Base-by-base conservation (phyloP, 2,888 invertebrate species). In the Phoenoteleia sp. region DNA sequence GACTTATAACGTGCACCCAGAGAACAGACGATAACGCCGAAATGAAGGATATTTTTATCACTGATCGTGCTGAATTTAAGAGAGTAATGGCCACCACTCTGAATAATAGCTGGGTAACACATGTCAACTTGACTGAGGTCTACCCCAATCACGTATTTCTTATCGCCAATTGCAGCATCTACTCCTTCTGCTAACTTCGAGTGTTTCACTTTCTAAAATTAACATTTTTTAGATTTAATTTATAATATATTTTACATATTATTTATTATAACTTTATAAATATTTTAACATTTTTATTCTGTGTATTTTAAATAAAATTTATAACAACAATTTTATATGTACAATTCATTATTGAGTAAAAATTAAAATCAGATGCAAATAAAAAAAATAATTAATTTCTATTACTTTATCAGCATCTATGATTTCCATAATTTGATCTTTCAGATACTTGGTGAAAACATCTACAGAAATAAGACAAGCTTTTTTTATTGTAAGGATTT, bases 31-130 rank as follows among this genome's bases (percentile, higher is more conserved):
- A 99, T 99, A 0, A 98, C 97, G 47, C 99, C 99, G 94, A 99
- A 99, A 94, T 99, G 99, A 76, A 99, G 94, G 87, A 96, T 96
- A 92, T 98, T 98, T 93, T 99, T 99, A 93, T 99, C 99, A 89
- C 99, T 98, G 2, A 96, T 96, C 3, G 98, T 98, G 92, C 99
- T 99, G 94, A 99, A 99, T 94, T 99, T 99, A 54, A 99, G 95
- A 91, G 97, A 98, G 94, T 99, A 99, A 92, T 97, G 96, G n/a
- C 99, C 99, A 7, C 99, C 99, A 36, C 99, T 99, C 94, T 99
- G 99, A 91, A 99, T 98, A 79, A 99, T 99, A 0, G 99, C 98
- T 0, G 99, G 99, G 93, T 99, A 99, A 92, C 99, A 99, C 96
- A 99, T 98, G 91, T 99, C 99, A 3, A 99, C 95, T 93, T 98